A percentile compares a stretch with the other conserved stretches of the same genome.
Evolutionary conservation across 2,888 invertebrate species (phyloP).

Genomic region (Crossocerus cetratus): DNA sequence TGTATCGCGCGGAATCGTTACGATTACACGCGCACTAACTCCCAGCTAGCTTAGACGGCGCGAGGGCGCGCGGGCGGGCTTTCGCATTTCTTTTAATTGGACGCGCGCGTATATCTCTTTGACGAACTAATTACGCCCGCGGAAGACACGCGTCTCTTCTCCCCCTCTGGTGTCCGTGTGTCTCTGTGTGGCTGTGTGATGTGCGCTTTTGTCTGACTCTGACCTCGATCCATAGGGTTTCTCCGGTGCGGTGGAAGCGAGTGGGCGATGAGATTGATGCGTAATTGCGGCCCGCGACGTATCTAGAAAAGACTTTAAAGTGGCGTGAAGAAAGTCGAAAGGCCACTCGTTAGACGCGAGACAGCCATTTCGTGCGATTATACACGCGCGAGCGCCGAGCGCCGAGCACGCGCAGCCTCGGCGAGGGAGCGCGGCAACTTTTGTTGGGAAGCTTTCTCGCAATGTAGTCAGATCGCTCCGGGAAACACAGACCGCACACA

Average conservation of each 20-base stretch:
- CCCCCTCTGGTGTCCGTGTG: not conserved
- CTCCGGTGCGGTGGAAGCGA: not conserved
- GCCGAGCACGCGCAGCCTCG: not conserved
- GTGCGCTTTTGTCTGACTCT: not conserved
- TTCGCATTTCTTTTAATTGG: not conserved
- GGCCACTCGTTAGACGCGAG: not conserved
- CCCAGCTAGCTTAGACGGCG: too few relatives aligned
- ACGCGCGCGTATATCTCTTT: not conserved
- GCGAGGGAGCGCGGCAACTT: not conserved
- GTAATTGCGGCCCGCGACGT: not conserved
- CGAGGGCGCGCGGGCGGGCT: too few relatives aligned
- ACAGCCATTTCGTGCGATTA: not conserved
- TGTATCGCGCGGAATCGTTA: too few relatives aligned
- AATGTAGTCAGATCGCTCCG: not conserved
- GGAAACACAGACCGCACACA: not conserved
- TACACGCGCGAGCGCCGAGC: not conserved
- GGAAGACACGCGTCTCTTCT: not conserved
- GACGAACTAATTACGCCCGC: not conserved
- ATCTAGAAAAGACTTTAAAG: not conserved
- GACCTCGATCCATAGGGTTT: not conserved
- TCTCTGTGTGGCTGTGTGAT: not conserved
- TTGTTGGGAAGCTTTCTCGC: slow-evolving; percentile 1
- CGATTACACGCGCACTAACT: too few relatives aligned
- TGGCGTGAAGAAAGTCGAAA: not conserved
- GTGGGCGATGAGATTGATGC: not conserved